Base-by-base conservation (phyloP, 2,113 vertebrate genomes). In the Rynchops niger region DNA sequence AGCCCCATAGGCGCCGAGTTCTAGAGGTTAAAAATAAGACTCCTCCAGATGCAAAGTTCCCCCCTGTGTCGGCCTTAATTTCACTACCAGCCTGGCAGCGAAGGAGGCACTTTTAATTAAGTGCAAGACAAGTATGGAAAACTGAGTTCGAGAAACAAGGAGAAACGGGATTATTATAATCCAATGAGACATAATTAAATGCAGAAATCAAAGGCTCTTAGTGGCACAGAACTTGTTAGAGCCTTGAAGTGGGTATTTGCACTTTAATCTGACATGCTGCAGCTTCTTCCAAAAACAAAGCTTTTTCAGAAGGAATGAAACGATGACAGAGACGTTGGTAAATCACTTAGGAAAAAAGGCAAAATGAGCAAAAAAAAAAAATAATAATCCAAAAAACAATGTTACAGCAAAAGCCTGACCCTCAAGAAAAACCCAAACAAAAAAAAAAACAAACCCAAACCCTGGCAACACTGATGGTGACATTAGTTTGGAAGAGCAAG, bases 151-250 rank as follows among this genome's bases (percentile, higher is more conserved):
- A 97, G 86, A 88, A 96, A 95, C 83, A 93, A 92, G 96, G 73
- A 93, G 74, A 80, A 70, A 97, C 26, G 74, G 88, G 87, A 85
- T 82, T 96, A 96, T 97, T 91, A 72, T 96, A 95, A 96, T 92
- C 95, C 91, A 97, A 45, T 70, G 88, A 67, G 70, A 90, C 52
- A 63, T 81, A 95, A 95, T 96, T 96, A 97, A 97, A 97, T 81
- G 92, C 74, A 96, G 82, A 95, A 97, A 86, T 97, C 91, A 97
- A 91, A 98, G 77, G 81, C 38, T 78, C 45, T 92, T 80, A 55
- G 55, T 53, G 65, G 38, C 84, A 93, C 38, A 81, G 49, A 92
- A 90, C 87, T 91, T 56, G 91, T 97, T 43, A 85, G 16, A 92
- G 84, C 81, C 52, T 82, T 90, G 86, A 93, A 96, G 91, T 43